Percentiles rank a stretch among this genome's conserved stretches.
These are phyloP conservation scores for Creontiades dilutus DNA, from an alignment of 2,888 invertebrate genomes.

Conservation along the genomic window DNA sequence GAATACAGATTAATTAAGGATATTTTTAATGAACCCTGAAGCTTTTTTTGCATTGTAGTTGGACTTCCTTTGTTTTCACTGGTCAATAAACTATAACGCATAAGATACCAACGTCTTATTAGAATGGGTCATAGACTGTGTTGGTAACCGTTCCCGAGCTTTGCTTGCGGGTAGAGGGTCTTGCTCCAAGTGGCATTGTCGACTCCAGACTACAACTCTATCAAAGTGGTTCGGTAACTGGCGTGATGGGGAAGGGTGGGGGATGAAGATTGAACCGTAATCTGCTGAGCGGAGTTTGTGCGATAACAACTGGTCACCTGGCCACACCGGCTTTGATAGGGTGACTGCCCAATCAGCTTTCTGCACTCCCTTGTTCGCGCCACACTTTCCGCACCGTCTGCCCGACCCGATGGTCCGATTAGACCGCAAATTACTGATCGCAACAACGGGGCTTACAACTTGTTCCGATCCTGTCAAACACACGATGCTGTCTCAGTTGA, in stretches of 20 bases:
- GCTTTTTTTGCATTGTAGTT: no score
- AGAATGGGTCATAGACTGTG: no score
- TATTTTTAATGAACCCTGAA: no score
- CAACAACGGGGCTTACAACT: slow-evolving; percentile 46
- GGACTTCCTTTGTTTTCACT: no score
- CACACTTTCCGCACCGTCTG: slow-evolving; percentile 34
- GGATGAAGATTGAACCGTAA: slow-evolving; percentile 39
- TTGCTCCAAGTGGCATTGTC: no score
- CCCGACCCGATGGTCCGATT: not conserved
- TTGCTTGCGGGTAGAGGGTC: no score
- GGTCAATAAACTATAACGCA: no score
- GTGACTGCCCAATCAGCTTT: slow-evolving; percentile 62
- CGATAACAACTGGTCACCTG: slow-evolving; percentile 53
- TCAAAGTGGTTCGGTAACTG: not conserved
- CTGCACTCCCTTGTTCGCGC: not conserved
- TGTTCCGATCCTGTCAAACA: slow-evolving; percentile 52
- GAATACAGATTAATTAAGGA: no score
- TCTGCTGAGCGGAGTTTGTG: slow-evolving; percentile 48
- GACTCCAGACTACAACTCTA: not conserved
- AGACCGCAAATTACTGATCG: slow-evolving; percentile 33
- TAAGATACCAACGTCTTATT: no score
- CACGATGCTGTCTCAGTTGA: not conserved
- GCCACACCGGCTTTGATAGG: slow-evolving; percentile 41
- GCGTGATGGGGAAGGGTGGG: not conserved
- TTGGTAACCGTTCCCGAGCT: no score